Percentiles rank a stretch among this genome's conserved stretches.
phyloP scores from a whole-genome alignment of 2,797 vertebrate species.

The Glossophaga mutica region DNA sequence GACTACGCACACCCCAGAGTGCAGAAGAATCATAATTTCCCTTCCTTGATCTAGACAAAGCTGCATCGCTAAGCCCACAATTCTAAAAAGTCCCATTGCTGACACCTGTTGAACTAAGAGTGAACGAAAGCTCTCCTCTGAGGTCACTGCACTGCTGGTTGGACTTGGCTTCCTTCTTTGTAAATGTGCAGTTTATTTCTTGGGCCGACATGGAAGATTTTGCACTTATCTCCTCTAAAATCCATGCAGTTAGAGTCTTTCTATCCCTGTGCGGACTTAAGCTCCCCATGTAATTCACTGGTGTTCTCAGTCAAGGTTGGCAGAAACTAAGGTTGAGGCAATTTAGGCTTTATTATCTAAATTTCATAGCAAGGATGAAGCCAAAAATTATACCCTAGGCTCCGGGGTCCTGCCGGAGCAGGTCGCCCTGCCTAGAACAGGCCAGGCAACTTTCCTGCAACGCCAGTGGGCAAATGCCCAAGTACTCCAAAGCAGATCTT shows the following conservation, averaged over 20 bases:
- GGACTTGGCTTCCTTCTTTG: neutral
- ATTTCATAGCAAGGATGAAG: neutral
- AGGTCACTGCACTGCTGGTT: neutral
- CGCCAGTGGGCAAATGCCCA: neutral
- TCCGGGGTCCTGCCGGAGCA: constrained; percentile 1
- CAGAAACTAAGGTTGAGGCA: constrained; percentile 27
- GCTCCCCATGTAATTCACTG: neutral
- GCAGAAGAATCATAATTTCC: neutral
- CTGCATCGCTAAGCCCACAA: neutral
- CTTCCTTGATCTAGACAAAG: neutral
- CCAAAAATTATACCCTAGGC: neutral
- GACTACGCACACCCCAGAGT: neutral
- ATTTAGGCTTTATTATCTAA: constrained; percentile 33
- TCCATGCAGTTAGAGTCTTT: neutral
- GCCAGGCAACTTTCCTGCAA: neutral
- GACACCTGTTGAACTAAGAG: neutral
- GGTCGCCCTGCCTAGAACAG: constrained; percentile 1
- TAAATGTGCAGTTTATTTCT: neutral
- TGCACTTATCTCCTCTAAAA: neutral
- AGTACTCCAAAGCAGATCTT: neutral
- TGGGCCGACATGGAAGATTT: neutral
- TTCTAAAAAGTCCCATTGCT: neutral
- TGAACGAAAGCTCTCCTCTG: neutral
- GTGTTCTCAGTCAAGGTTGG: neutral
- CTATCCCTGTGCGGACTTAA: neutral